These are phyloP conservation scores for Drosophila bipectinata DNA, from an alignment of 1,140 invertebrate species.

Conservation along the genomic window DNA sequence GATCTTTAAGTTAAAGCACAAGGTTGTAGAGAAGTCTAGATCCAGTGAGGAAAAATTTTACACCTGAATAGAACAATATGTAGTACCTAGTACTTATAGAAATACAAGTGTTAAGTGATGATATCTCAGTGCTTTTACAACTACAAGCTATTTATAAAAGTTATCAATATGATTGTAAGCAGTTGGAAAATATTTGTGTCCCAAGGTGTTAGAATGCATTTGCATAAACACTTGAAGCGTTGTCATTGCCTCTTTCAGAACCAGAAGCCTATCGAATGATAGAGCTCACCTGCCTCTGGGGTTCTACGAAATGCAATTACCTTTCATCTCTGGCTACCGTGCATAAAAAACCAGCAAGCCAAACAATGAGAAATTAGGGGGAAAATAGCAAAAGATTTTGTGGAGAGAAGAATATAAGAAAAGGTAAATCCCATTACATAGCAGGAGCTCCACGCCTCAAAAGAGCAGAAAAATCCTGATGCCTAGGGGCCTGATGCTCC, in stretches of 20 bases:
- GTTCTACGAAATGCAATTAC: constrained; percentile 38
- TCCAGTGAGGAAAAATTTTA: background rate
- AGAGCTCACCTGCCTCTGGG: background rate
- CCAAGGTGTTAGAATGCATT: constrained; percentile 83
- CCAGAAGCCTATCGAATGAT: constrained; percentile 15
- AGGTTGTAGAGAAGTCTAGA: background rate
- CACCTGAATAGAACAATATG: background rate
- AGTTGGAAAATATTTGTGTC: constrained; percentile 76
- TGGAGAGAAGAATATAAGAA: constrained; percentile 41
- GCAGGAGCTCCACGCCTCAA: constrained; percentile 77
- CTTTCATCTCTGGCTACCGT: constrained; percentile 39
- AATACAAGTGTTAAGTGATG: no score
- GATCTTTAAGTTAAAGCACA: constrained; percentile 5
- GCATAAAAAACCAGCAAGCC: constrained; percentile 15
- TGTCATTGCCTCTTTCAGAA: constrained; percentile 66
- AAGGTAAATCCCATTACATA: constrained; percentile 69
- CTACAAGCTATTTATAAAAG: constrained; percentile 65
- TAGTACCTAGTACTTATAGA: no score
- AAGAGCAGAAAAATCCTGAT: constrained; percentile 56
- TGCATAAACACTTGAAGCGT: constrained; percentile 80
- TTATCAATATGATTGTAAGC: constrained; percentile 79
- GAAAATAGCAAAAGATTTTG: constrained; percentile 9
- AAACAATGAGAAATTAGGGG: constrained; percentile 12
- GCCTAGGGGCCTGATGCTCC: background rate
- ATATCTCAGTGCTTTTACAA: constrained; percentile 6